Base-by-base conservation (phyloP, 2,888 invertebrate species). In the Drosophila diplacantha region DNA sequence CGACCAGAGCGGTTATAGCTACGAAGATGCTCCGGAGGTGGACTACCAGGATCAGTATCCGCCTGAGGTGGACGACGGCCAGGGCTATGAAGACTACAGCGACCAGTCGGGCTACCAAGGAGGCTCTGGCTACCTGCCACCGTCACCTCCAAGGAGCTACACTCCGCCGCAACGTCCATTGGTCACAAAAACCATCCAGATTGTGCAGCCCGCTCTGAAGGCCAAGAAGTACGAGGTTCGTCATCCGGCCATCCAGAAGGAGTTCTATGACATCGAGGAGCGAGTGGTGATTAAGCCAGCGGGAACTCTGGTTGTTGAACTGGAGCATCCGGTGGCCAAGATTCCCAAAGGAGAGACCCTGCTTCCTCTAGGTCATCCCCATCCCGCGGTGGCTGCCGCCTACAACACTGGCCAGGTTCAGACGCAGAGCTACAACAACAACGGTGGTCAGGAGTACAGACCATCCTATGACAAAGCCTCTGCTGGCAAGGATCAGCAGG, bases 221-320 rank as follows among this genome's bases (percentile, higher is more conserved):
- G 91, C 91, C 24, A 90, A 90, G 55, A 91, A 90, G 67, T 90
- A 89, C 75, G 90, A 91, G 81, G 89, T 91, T 11, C 90, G 91
- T 62, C 90, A 91, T 65, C 91, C 91, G 39, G 91, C 91, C 34
- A 90, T 92, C 63, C 90, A 91, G 73, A 91, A 92, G 84, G 91
- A 91, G 79, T 92, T 91, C 85, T 92, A 91, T 83, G 92, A 92
- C 73, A 91, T 92, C 69, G 92, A 92, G 75, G 91, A 91, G 74
- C 89, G 91, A 46, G 90, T 91, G 22, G 87, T 91, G 18, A 89
- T 92, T 41, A 90, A 91, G 26, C 91, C 91, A 1, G 91, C 91
- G 5, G 92, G 92, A 29, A 91, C 91, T 11, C 90, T 91, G 29
- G 89, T 92, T 5, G 89, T 92, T 1, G 92, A 92, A 71, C 86